phyloP scores from a whole-genome alignment of 2,113 vertebrate genomes.

The Emberiza fucata region DNA sequence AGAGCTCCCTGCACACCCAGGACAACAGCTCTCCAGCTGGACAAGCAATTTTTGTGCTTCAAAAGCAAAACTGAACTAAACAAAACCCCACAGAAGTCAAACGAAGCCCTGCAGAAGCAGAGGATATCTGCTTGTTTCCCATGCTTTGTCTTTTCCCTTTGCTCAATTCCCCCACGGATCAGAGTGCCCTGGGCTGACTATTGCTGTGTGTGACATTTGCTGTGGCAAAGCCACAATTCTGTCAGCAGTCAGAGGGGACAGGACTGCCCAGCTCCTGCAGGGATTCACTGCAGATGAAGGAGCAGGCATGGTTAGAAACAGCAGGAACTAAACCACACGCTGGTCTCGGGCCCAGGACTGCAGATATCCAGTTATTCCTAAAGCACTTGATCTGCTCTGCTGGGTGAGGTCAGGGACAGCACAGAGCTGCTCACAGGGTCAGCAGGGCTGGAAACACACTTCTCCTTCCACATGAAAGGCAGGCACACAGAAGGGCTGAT shows the following conservation, averaged over 20 bases:
- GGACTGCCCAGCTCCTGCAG: background rate
- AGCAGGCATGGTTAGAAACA: background rate
- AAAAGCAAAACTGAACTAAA: background rate
- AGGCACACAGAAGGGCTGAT: background rate
- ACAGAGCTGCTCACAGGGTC: background rate
- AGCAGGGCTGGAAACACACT: background rate
- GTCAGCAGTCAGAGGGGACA: background rate
- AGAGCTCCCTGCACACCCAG: background rate
- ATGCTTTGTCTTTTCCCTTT: background rate
- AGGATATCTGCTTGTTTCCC: background rate
- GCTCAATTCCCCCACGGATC: accelerated
- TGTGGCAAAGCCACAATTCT: background rate
- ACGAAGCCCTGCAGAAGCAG: background rate
- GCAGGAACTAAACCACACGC: background rate
- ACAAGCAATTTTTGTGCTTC: background rate
- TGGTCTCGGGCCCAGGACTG: background rate
- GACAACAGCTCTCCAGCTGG: background rate
- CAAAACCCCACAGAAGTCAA: background rate
- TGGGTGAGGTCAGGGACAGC: background rate
- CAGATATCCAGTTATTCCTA: background rate
- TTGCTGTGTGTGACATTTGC: background rate
- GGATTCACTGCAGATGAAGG: background rate
- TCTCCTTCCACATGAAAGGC: background rate
- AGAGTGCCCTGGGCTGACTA: background rate
- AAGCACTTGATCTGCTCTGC: background rate